A percentile compares a stretch with the other conserved stretches of the same genome.
These are phyloP conservation scores for Petroica traversi DNA, from an alignment of 2,113 vertebrate genomes.

Conservation along the genomic window DNA sequence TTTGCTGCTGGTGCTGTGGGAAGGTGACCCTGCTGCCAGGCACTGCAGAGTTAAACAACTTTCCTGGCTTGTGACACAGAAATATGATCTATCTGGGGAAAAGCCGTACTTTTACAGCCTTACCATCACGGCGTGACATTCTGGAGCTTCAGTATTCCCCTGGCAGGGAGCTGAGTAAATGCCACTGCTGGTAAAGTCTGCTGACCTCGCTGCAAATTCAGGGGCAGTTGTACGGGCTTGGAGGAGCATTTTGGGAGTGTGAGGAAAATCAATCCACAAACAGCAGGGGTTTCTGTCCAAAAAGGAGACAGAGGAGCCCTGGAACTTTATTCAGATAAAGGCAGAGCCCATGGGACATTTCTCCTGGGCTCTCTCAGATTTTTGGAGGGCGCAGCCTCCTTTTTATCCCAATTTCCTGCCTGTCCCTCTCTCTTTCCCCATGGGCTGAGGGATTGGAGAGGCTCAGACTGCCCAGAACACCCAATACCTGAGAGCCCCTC, in stretches of 20 bases:
- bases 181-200: background rate
- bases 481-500: too few species aligned
- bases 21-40: slow-evolving; percentile 20
- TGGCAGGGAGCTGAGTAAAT: background rate
- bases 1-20: background rate
- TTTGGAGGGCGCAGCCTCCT: too few species aligned
- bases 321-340: too few species aligned
- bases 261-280: too few species aligned
- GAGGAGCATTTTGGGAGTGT: background rate
- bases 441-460: too few species aligned
- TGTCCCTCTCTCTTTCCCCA: too few species aligned
- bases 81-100: background rate
- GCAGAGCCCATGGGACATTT: too few species aligned
- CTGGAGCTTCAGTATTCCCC: slow-evolving; percentile 16
- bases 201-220: background rate
- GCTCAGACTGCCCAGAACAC: too few species aligned
- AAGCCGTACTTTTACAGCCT: background rate
- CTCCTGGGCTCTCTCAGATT: too few species aligned
- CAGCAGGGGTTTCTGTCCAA: too few species aligned
- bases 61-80: background rate
- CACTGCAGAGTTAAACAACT: background rate
- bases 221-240: fast-evolving
- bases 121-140: background rate
- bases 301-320: too few species aligned
- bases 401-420: too few species aligned